These are phyloP conservation scores for Agrotis ipsilon DNA, from an alignment of 2,888 invertebrate species.

Conservation along the genomic window DNA sequence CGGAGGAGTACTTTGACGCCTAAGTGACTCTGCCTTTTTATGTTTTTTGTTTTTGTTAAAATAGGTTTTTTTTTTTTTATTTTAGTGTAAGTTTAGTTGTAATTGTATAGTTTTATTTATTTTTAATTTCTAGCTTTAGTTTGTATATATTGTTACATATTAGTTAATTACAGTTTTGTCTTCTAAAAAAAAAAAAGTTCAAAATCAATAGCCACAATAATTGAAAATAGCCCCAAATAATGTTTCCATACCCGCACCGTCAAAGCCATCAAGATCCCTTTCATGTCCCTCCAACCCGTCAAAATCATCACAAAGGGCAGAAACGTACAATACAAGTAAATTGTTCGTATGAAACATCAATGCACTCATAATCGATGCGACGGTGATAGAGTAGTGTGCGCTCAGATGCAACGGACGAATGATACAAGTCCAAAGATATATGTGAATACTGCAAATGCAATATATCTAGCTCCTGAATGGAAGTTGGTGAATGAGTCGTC, in stretches of 20 bases:
- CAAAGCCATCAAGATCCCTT: conserved; percentile 14
- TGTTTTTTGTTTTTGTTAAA: no score
- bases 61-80: no score
- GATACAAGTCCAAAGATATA: conserved; percentile 31
- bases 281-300: not conserved
- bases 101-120: no score
- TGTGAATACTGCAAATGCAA: conserved; percentile 7
- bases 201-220: no score
- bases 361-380: conserved; percentile 56
- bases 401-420: conserved; percentile 41
- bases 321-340: conserved; percentile 61
- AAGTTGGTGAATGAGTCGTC: conserved; percentile 42
- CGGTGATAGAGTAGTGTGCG: conserved; percentile 41
- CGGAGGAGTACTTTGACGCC: no score
- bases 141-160: no score
- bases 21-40: no score
- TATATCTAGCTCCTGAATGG: conserved; percentile 31
- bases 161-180: no score
- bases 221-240: not conserved
- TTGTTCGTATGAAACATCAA: conserved; percentile 68
- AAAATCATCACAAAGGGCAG: conserved; percentile 25
- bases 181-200: no score
- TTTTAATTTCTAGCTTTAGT: no score
- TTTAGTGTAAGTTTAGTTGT: no score
- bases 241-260: not conserved